phyloP scores from a whole-genome alignment of 1,140 invertebrate species.

The Megathymus violae region DNA sequence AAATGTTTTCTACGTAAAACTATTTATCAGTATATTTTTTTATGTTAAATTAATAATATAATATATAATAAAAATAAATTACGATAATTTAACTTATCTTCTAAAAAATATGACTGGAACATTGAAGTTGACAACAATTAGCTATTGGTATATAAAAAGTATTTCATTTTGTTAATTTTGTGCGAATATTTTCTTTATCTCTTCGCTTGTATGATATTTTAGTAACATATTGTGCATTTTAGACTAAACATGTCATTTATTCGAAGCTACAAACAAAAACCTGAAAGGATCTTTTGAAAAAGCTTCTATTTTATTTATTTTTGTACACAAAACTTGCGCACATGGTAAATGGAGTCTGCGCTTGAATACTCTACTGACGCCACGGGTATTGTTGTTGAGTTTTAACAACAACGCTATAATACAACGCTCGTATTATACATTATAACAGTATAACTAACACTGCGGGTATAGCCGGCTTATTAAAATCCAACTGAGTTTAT shows the following conservation, averaged over 20 bases:
- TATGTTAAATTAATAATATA: too few relatives aligned
- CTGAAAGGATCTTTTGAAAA: slow-evolving; percentile 1
- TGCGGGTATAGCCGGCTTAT: slow-evolving; percentile 50
- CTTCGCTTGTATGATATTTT: too few relatives aligned
- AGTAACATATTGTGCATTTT: neutral
- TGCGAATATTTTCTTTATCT: too few relatives aligned
- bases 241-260: slow-evolving; percentile 2
- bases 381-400: slow-evolving; percentile 27
- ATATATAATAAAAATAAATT: too few relatives aligned
- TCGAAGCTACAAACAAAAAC: neutral
- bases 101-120: too few relatives aligned
- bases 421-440: slow-evolving; percentile 50
- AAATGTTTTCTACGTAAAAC: too few relatives aligned
- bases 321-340: neutral
- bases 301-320: neutral
- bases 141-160: too few relatives aligned
- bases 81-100: too few relatives aligned
- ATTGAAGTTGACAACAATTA: too few relatives aligned
- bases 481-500: slow-evolving; percentile 56
- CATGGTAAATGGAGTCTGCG: slow-evolving; percentile 17
- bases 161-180: too few relatives aligned
- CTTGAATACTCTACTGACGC: slow-evolving; percentile 14
- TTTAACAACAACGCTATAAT: slow-evolving; percentile 57
- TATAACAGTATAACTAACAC: slow-evolving; percentile 49
- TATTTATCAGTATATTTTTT: too few relatives aligned